Evolutionary conservation across 2,888 invertebrate species (phyloP).

Genomic region (Dioctria linearis): DNA sequence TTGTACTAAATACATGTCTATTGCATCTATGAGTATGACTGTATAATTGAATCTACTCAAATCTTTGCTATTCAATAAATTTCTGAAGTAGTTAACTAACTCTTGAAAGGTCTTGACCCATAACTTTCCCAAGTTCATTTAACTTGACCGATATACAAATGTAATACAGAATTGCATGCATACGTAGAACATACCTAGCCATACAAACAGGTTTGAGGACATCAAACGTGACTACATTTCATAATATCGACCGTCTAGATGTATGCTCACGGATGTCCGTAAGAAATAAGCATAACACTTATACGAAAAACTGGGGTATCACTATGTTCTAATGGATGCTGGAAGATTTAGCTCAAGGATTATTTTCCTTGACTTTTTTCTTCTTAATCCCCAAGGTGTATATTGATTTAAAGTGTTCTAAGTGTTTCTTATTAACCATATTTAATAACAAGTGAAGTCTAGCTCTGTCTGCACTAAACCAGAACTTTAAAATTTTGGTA

Average conservation of each 20-base stretch:
- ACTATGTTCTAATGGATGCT: background rate
- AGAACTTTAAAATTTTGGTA: too few species aligned
- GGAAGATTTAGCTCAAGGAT: background rate
- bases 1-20: background rate
- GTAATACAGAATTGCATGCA: too few species aligned
- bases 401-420: too few species aligned
- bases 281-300: too few species aligned
- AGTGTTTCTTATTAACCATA: too few species aligned
- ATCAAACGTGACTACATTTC: background rate
- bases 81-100: conserved; percentile 8
- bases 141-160: background rate
- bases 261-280: too few species aligned
- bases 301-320: too few species aligned
- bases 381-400: too few species aligned
- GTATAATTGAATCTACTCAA: background rate
- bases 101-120: conserved; percentile 39
- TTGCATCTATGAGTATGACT: too few species aligned
- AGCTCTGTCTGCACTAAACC: too few species aligned
- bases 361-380: background rate
- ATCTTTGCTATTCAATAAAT: background rate
- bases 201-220: background rate
- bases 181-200: background rate
- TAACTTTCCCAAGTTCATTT: conserved; percentile 31
- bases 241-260: background rate
- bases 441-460: too few species aligned